A percentile compares a stretch with the other conserved stretches of the same genome.
These are phyloP conservation scores for Cygnus atratus DNA, from an alignment of 2,113 vertebrate genomes.

Conservation along the genomic window DNA sequence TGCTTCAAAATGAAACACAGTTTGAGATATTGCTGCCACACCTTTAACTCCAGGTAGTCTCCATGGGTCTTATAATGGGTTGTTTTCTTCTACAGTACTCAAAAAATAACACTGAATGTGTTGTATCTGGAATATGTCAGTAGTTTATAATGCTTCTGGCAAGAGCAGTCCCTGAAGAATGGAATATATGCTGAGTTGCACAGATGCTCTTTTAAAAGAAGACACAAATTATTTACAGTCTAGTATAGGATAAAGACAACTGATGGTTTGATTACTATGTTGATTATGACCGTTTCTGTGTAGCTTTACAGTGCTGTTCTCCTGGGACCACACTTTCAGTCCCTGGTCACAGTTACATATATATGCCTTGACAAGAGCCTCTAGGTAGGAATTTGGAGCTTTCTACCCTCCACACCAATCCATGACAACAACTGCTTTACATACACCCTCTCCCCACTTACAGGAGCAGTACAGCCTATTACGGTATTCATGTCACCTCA, in stretches of 20 bases:
- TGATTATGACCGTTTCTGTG: background rate
- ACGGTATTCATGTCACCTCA: background rate
- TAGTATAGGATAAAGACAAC: background rate
- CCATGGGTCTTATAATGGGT: background rate
- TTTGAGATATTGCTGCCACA: background rate
- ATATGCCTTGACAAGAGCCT: background rate
- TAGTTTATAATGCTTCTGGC: background rate
- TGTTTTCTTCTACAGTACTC: background rate
- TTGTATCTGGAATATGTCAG: background rate
- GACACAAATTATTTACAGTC: background rate
- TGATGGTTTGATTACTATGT: background rate
- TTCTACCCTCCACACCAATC: background rate
- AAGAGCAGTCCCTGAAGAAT: background rate
- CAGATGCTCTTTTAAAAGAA: background rate
- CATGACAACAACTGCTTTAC: background rate
- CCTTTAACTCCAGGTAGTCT: background rate
- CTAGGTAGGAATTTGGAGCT: background rate
- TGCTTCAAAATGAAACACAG: slow-evolving; percentile 19
- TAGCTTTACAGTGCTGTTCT: background rate
- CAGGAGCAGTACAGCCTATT: background rate
- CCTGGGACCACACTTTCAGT: background rate
- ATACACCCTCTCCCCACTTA: background rate
- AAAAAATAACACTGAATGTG: background rate
- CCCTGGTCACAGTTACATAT: background rate
- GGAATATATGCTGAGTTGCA: background rate